Evolutionary conservation across 2,113 vertebrate genomes (phyloP).

Genomic region (Anolis sagrei): DNA sequence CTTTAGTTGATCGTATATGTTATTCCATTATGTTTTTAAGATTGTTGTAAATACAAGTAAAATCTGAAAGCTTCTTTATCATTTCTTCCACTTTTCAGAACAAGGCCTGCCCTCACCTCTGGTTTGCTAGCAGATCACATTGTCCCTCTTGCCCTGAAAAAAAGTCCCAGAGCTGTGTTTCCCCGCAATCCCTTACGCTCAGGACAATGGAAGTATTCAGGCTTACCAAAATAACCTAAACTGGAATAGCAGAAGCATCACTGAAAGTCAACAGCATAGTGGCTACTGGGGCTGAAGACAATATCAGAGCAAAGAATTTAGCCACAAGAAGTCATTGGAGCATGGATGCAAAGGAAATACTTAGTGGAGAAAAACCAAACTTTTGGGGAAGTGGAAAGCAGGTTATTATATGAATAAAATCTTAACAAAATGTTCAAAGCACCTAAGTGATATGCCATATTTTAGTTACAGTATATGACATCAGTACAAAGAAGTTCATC

Average conservation of each 20-base stretch:
- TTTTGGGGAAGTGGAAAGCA: neutral
- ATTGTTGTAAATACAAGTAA: neutral
- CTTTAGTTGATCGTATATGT: neutral
- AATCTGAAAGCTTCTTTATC: neutral
- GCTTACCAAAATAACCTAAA: neutral
- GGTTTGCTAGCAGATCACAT: neutral
- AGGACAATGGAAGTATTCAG: neutral
- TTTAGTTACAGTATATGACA: neutral
- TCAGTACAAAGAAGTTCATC: neutral
- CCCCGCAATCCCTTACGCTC: neutral
- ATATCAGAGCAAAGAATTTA: neutral
- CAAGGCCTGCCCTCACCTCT: neutral
- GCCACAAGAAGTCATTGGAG: neutral
- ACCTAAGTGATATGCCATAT: neutral
- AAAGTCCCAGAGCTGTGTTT: neutral
- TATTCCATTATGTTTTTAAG: neutral
- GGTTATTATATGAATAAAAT: neutral
- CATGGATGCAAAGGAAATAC: neutral
- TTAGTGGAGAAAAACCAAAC: neutral
- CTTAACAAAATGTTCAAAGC: neutral
- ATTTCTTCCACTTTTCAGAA: neutral
- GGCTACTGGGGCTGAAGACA: neutral
- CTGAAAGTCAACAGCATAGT: neutral
- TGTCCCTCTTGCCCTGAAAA: neutral
- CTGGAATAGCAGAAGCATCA: neutral